These are phyloP conservation scores for Leptopilina boulardi DNA, from an alignment of 1,140 invertebrate genomes.

Conservation along the genomic window DNA sequence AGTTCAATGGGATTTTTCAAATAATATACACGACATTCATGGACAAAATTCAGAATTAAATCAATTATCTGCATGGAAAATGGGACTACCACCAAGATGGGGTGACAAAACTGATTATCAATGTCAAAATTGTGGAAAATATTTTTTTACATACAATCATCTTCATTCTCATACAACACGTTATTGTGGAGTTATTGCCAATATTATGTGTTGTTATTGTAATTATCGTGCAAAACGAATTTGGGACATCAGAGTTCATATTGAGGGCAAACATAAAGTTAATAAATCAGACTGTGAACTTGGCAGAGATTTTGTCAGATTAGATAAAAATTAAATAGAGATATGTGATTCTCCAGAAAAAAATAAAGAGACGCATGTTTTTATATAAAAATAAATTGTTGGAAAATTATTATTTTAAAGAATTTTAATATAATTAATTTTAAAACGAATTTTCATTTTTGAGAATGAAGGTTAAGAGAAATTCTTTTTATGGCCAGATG, in stretches of 20 bases:
- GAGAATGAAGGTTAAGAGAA: too few species aligned
- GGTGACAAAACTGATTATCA: slow-evolving; percentile 13
- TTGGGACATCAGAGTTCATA: slow-evolving; percentile 51
- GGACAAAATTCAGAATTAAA: slow-evolving; percentile 6
- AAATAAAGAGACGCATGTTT: too few species aligned
- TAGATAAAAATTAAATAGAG: slow-evolving; percentile 19
- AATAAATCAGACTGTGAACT: slow-evolving; percentile 39
- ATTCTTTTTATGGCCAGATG: too few species aligned
- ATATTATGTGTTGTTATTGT: slow-evolving; percentile 45
- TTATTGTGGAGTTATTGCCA: slow-evolving; percentile 47
- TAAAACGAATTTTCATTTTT: too few species aligned
- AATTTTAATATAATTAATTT: too few species aligned
- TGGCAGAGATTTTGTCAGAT: slow-evolving; percentile 44
- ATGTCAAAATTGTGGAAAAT: slow-evolving; percentile 69
- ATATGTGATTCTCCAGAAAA: too few species aligned
- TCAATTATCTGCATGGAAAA: background rate
- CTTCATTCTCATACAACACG: slow-evolving; percentile 71
- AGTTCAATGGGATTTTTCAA: slow-evolving; percentile 32
- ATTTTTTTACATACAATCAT: slow-evolving; percentile 74
- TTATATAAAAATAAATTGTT: too few species aligned
- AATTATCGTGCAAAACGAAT: slow-evolving; percentile 46
- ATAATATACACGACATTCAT: background rate
- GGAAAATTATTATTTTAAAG: too few species aligned
- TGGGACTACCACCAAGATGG: background rate
- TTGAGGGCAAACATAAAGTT: slow-evolving; percentile 43